Base-by-base conservation (phyloP, 2,113 vertebrate genomes). In the Haemorhous mexicanus region DNA sequence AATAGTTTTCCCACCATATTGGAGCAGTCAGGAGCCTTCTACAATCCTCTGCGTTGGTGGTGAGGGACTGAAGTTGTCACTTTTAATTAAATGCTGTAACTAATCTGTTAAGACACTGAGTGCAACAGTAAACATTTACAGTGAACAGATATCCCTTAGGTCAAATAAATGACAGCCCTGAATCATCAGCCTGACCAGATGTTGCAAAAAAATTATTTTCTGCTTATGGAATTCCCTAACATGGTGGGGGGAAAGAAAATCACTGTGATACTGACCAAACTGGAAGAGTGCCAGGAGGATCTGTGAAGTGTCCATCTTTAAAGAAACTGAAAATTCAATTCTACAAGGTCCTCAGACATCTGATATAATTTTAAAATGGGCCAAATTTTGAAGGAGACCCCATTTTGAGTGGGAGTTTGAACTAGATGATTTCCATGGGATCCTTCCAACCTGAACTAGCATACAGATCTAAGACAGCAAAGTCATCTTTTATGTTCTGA, bases 221-320 rank as follows among this genome's bases (percentile, higher is more conserved):
- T 83, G 20, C 13, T 69, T 53, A 52, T 13, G 7, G 9, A 82
- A 67, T 46, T 74, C 8, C 13, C 16, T 39, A 19, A 17, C 17
- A 39, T 3, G 56, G 5, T 9, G 11, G 1, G 5, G 1, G 1
- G 4, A 5, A 49, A 2, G 17, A 7, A 2, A 37, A 2, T 17
- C 23, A 27, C 16, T 30, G 12, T 66, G 19, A 59, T 46, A 52
- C 14, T 44, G 61, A 30, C 28, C 19, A 43, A 77, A 49, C 4
- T 64, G 53, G 19, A 92, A 73, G 13, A 32, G n/a, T 66, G 6
- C 6, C 37, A n/a, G 69, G 50, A 84, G 16, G 10, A 50, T 10
- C 55, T 66, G 22, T 37, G 22, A 49, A 87, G 26, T 12, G 13
- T 19, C 16, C 43, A 35, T 26, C 52, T 67, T 66, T 67, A 30